Percentiles rank a stretch among this genome's conserved stretches.
phyloP scores from a whole-genome alignment of 2,797 vertebrate species.

The Enteromius viviparus region DNA sequence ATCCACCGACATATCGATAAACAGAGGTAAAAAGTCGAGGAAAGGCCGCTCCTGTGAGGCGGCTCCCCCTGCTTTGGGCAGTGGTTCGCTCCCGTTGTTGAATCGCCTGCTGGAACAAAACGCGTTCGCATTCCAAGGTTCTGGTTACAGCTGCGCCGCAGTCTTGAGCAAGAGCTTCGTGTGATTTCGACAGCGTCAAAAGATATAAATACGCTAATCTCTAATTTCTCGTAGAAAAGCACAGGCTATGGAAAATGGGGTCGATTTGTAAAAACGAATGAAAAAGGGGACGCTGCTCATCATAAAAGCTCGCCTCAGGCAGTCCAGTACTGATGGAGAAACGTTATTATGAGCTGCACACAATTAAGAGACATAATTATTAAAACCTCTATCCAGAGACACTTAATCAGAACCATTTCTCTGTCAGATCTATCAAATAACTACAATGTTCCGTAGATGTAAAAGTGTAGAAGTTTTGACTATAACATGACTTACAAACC shows the following conservation, averaged over 20 bases:
- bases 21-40: background rate
- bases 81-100: constrained; percentile 71
- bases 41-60: background rate
- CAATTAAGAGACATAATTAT: background rate
- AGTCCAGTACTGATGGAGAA: background rate
- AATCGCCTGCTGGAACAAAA: constrained; percentile 60
- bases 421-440: background rate
- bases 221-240: background rate
- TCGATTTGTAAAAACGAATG: background rate
- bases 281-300: background rate
- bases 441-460: too few relatives aligned
- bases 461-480: too few relatives aligned
- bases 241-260: background rate
- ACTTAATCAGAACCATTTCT: background rate
- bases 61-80: background rate
- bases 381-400: background rate
- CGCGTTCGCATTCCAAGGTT: constrained; percentile 62
- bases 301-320: background rate
- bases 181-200: background rate
- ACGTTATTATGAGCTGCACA: too few relatives aligned
- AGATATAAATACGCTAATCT: constrained; percentile 26
- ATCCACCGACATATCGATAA: background rate
- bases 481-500: too few relatives aligned
- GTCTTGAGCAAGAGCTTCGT: background rate
- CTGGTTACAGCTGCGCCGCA: constrained; percentile 60